Percentiles rank a stretch among this genome's conserved stretches.
Conservation (phyloP, 2,797 vertebrate genomes). For the Euphonia xanthogaster region DNA sequence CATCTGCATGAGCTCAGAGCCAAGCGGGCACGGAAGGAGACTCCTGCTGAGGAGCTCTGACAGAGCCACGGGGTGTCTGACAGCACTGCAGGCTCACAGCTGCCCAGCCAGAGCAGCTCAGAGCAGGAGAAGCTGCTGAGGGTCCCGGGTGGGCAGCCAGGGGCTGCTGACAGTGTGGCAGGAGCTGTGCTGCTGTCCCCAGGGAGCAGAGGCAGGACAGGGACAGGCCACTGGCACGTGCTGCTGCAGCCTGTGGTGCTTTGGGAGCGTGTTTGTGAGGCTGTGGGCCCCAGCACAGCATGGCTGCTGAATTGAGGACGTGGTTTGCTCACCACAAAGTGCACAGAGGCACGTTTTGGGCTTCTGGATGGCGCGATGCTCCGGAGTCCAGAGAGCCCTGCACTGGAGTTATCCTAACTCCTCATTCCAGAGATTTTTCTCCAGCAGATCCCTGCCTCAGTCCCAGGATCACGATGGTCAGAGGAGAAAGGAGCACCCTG, state of each 20-base stretch:
- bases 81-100: not conserved
- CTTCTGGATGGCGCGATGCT: accelerated
- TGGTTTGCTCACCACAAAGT: not conserved
- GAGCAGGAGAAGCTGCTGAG: not conserved
- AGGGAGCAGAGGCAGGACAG: not conserved
- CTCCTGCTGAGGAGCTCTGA: not conserved
- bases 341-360: not conserved
- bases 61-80: not conserved
- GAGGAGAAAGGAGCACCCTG: not conserved
- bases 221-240: accelerated
- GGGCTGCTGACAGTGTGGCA: not conserved
- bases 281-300: accelerated
- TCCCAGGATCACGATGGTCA: accelerated
- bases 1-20: not conserved
- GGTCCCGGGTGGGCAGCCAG: not conserved
- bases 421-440: not conserved
- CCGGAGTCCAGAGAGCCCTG: accelerated
- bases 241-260: not conserved
- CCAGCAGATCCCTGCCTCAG: not conserved
- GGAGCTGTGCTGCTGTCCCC: accelerated
- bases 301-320: not conserved
- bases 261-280: not conserved
- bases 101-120: not conserved
- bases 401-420: not conserved
- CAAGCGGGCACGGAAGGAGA: not conserved